These are phyloP conservation scores for Dinocampus coccinellae DNA, from an alignment of 2,888 invertebrate species.

Conservation along the genomic window DNA sequence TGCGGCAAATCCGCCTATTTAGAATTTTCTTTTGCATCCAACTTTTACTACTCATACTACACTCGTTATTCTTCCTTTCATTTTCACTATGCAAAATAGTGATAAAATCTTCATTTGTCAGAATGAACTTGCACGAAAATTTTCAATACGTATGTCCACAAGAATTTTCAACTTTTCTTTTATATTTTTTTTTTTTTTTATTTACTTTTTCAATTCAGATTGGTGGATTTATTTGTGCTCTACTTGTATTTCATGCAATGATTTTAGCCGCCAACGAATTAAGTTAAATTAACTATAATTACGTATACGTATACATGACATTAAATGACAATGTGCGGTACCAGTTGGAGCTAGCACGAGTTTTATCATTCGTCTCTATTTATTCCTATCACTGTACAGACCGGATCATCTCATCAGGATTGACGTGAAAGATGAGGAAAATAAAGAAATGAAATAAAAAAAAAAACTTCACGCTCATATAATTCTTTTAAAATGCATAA, in stretches of 20 bases:
- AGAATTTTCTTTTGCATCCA: constrained; percentile 19
- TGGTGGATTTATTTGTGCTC: background rate
- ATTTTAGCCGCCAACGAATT: constrained; percentile 53
- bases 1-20: constrained; percentile 32
- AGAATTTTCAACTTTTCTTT: background rate
- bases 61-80: background rate
- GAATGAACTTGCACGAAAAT: background rate
- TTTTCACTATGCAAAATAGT: background rate
- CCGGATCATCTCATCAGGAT: constrained; percentile 33
- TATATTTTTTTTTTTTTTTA: background rate
- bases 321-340: constrained; percentile 49
- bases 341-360: constrained; percentile 46
- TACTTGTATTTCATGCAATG: constrained; percentile 18
- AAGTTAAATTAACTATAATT: constrained; percentile 63
- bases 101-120: background rate
- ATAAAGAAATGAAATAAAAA: constrained; percentile 11
- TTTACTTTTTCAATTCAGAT: background rate
- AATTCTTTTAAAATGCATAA: background rate
- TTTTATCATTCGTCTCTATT: constrained; percentile 7
- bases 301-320: constrained; percentile 30
- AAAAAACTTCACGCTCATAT: too few relatives aligned
- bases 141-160: background rate
- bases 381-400: constrained; percentile 20
- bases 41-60: background rate
- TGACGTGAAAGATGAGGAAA: background rate